These are phyloP conservation scores for Pocillopora meandrina DNA, from an alignment of 92 coral and sea anemone species.

Conservation along the genomic window DNA sequence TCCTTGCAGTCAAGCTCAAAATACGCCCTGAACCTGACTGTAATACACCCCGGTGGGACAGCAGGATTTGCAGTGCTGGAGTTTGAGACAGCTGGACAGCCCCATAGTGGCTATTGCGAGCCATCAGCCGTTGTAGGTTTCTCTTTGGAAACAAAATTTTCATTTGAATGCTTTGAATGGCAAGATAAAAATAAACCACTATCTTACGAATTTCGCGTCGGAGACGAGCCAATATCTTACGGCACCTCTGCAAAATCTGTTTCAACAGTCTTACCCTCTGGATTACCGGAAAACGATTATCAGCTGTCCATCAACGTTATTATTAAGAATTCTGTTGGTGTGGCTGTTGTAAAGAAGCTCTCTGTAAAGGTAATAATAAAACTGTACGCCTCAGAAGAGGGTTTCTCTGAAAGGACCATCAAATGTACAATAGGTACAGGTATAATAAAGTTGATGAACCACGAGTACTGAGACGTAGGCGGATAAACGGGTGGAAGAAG, in stretches of 20 bases:
- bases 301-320: neutral
- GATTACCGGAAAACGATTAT: neutral
- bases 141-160: neutral
- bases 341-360: neutral
- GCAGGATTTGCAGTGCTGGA: neutral
- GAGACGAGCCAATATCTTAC: neutral
- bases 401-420: too few relatives aligned
- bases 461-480: too few relatives aligned
- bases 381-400: too few relatives aligned
- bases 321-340: neutral
- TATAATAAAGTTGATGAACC: too few relatives aligned
- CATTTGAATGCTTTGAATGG: constrained; percentile 1
- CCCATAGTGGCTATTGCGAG: neutral
- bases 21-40: neutral
- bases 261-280: neutral
- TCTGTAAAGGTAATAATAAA: neutral
- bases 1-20: neutral
- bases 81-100: neutral
- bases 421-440: too few relatives aligned
- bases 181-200: neutral
- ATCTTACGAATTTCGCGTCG: neutral
- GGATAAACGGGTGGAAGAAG: too few relatives aligned
- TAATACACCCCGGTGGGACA: neutral
- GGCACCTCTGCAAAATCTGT: neutral
- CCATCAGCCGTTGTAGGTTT: neutral